Percentiles rank a stretch among this genome's conserved stretches.
phyloP scores from a whole-genome alignment of 2,888 invertebrate species.

The Ophonus ardosiacus region DNA sequence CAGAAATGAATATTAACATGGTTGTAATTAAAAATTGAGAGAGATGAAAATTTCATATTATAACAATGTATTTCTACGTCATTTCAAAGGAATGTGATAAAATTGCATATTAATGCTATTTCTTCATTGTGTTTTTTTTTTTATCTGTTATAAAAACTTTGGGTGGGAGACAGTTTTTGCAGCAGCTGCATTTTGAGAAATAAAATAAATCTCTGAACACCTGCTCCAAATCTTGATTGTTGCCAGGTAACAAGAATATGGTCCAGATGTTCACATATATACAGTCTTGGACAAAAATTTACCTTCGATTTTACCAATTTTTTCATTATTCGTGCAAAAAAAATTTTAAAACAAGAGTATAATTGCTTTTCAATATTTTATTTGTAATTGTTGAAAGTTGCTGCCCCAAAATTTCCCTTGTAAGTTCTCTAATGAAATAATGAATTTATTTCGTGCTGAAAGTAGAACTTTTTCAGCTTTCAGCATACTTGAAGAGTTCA shows the following conservation, averaged over 20 bases:
- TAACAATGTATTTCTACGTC: neutral
- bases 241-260: conserved; percentile 30
- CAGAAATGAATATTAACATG: conserved; percentile 30
- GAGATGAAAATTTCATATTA: neutral
- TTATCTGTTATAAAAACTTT: neutral
- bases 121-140: neutral
- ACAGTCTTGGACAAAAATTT: neutral
- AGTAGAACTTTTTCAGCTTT: conserved; percentile 30
- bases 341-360: neutral
- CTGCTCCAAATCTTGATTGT: conserved; percentile 35
- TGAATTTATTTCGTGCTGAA: conserved; percentile 30
- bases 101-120: neutral
- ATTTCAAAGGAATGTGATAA: neutral
- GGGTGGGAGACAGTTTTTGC: neutral
- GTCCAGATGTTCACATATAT: conserved; percentile 7
- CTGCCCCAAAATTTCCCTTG: too few species aligned
- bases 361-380: neutral
- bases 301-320: neutral
- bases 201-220: neutral
- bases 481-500: conserved; percentile 29
- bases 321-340: neutral
- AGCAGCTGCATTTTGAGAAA: neutral
- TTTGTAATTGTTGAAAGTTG: neutral
- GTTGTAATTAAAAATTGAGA: conserved; percentile 26
- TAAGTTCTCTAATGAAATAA: conserved; percentile 1